Percentiles rank a stretch among this genome's conserved stretches.
phyloP scores from a whole-genome alignment of 2,797 vertebrate species.

The Typhlichthys subterraneus region DNA sequence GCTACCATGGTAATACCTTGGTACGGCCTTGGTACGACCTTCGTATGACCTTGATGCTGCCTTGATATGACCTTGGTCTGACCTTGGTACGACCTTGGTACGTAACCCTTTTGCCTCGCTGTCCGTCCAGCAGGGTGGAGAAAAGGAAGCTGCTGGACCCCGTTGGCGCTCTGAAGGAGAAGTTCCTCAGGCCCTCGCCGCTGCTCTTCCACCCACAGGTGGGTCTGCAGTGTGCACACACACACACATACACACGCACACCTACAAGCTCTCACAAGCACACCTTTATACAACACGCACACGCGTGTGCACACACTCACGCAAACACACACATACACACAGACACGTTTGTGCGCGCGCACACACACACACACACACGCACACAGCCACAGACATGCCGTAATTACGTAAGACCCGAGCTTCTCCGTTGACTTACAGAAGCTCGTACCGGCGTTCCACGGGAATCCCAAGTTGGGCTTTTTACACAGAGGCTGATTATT shows the following conservation, averaged over 20 bases:
- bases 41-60: no score
- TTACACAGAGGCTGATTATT: slow-evolving; percentile 49
- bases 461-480: slow-evolving; percentile 36
- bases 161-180: slow-evolving; percentile 94
- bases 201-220: slow-evolving; percentile 98
- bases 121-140: slow-evolving; percentile 99
- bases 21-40: no score
- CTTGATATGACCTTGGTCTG: background rate
- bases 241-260: slow-evolving; percentile 9
- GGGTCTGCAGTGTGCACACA: slow-evolving; percentile 29
- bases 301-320: slow-evolving; percentile 17
- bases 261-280: no score
- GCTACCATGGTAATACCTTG: no score
- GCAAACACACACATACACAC: background rate
- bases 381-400: background rate
- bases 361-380: no score
- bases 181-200: slow-evolving; percentile 91
- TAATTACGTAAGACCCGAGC: no score
- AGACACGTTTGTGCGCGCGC: no score
- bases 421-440: no score
- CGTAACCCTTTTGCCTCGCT: slow-evolving; percentile 96
- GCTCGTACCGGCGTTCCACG: background rate
- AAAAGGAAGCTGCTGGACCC: slow-evolving; percentile 98
- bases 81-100: slow-evolving; percentile 73
- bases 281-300: background rate